These are phyloP conservation scores for Drosophila kambysellisi DNA, from an alignment of 2,888 invertebrate genomes.

Conservation along the genomic window DNA sequence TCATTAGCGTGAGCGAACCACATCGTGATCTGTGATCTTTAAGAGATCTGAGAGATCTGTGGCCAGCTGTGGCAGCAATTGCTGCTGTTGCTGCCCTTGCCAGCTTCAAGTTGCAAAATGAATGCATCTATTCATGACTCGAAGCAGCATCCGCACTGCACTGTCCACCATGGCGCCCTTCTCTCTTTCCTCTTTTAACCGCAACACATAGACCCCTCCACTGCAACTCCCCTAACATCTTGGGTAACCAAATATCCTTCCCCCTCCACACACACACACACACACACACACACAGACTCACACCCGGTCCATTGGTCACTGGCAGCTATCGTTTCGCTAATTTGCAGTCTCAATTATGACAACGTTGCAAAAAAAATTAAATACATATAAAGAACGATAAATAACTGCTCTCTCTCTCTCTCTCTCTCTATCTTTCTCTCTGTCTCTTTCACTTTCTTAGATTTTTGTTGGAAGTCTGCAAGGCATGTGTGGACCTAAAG, in stretches of 20 bases:
- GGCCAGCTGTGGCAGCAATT: conserved; percentile 63
- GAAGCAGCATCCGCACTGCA: conserved; percentile 52
- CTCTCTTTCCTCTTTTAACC: neutral
- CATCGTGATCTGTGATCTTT: conserved; percentile 71
- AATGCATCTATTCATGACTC: conserved; percentile 71
- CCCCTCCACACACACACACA: neutral
- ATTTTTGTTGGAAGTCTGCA: conserved; percentile 23
- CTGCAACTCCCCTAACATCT: conserved; percentile 1
- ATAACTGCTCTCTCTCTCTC: conserved; percentile 1
- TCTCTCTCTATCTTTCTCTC: neutral
- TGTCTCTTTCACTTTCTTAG: neutral
- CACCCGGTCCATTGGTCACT: neutral
- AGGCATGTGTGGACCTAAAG: neutral
- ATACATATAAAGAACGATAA: conserved; percentile 15
- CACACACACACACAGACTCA: neutral
- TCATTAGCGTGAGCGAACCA: conserved; percentile 79
- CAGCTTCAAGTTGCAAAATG: conserved; percentile 38
- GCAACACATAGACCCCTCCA: neutral
- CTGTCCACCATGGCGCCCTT: conserved; percentile 9
- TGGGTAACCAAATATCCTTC: conserved; percentile 28
- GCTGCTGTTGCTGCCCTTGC: conserved; percentile 35
- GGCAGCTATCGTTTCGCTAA: conserved; percentile 46
- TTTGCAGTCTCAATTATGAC: conserved; percentile 62
- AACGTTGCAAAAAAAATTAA: conserved; percentile 31
- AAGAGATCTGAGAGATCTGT: conserved; percentile 26